phyloP scores from a whole-genome alignment of 2,888 invertebrate genomes.

The Ectropis crepuscularia region DNA sequence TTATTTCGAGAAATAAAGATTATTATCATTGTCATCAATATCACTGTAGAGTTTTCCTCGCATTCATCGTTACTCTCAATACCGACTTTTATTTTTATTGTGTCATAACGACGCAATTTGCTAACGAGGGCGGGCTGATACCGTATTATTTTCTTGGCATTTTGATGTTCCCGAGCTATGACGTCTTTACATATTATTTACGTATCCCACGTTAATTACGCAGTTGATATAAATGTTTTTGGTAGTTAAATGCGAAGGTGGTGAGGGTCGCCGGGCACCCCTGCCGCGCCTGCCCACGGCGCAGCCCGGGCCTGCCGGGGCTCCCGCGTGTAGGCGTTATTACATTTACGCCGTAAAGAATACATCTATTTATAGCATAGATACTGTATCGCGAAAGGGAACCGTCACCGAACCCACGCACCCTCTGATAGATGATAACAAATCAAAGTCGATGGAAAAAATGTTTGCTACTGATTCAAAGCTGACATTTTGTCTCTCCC shows the following conservation, averaged over 20 bases:
- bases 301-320: conserved; percentile 33
- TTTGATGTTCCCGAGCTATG: conserved; percentile 12
- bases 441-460: conserved; percentile 43
- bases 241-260: conserved; percentile 18
- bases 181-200: conserved; percentile 12
- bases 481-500: conserved; percentile 14
- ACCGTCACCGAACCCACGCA: conserved; percentile 47
- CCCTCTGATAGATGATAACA: conserved; percentile 37
- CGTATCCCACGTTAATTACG: conserved; percentile 20
- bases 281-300: conserved; percentile 35
- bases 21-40: too few species aligned
- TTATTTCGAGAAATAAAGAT: too few species aligned
- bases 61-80: too few species aligned
- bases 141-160: conserved; percentile 1
- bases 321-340: conserved; percentile 62
- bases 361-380: conserved; percentile 71
- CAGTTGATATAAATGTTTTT: conserved; percentile 10
- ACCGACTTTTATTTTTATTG: too few species aligned
- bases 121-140: too few species aligned
- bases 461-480: conserved; percentile 25
- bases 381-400: conserved; percentile 64
- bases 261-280: conserved; percentile 11
- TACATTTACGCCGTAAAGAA: conserved; percentile 70
- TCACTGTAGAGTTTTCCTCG: too few species aligned
- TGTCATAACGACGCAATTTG: too few species aligned